These are phyloP conservation scores for Wiebesia pumilae DNA, from an alignment of 1,140 invertebrate genomes.

Conservation along the genomic window DNA sequence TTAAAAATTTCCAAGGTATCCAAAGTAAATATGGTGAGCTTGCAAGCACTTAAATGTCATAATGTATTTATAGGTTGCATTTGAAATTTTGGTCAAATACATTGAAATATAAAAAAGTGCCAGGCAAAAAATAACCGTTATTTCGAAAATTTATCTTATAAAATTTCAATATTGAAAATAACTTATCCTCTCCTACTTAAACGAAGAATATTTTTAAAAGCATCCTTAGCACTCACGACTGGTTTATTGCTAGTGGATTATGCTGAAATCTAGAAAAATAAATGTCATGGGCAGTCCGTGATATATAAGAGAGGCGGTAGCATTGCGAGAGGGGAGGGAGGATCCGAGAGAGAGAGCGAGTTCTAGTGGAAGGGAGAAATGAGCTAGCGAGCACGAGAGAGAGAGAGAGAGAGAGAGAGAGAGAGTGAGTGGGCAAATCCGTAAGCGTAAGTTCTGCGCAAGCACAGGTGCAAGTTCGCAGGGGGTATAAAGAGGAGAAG, in stretches of 20 bases:
- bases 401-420: not conserved
- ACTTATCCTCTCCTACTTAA: not conserved
- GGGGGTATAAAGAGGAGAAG: slow-evolving; percentile 66
- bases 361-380: not conserved
- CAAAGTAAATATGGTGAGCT: no score
- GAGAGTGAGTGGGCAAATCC: slow-evolving; percentile 6
- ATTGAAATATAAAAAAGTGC: no score
- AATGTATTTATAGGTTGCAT: no score
- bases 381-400: not conserved
- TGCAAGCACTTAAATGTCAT: no score
- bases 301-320: not conserved
- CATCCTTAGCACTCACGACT: not conserved
- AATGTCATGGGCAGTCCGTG: slow-evolving; percentile 9
- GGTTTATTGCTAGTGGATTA: not conserved
- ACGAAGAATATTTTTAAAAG: not conserved
- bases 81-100: no score
- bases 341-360: not conserved
- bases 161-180: not conserved
- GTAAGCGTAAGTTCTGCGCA: slow-evolving; percentile 62
- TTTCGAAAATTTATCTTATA: no score
- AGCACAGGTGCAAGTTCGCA: slow-evolving; percentile 67
- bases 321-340: not conserved
- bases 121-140: no score
- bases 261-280: not conserved
- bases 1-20: no score